Evolutionary conservation across 1,140 invertebrate species (phyloP).

Genomic region (Bradysia coprophila): DNA sequence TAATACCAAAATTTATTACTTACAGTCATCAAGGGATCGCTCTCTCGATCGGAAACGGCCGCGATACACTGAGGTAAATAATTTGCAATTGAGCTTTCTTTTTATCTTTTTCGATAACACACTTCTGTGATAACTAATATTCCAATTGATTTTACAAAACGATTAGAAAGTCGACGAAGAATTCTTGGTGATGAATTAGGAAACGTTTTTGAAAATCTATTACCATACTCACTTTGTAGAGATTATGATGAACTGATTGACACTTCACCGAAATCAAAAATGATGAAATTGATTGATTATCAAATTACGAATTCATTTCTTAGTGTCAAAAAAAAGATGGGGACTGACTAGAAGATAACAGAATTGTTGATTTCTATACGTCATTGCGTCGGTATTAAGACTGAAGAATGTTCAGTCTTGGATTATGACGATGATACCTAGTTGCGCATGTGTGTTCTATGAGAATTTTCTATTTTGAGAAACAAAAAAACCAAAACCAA

Average conservation of each 20-base stretch:
- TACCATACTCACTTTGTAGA: too few species aligned
- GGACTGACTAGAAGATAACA: too few species aligned
- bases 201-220: not conserved
- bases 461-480: not conserved
- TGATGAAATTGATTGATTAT: too few species aligned
- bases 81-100: not conserved
- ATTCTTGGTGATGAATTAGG: not conserved
- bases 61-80: slow-evolving; percentile 1
- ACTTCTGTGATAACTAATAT: not conserved
- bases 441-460: not conserved
- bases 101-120: not conserved
- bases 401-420: too few species aligned
- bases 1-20: not conserved
- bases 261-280: too few species aligned
- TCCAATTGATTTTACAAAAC: not conserved
- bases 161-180: not conserved
- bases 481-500: not conserved
- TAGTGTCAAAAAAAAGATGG: too few species aligned
- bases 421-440: too few species aligned
- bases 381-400: too few species aligned
- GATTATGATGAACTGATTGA: too few species aligned
- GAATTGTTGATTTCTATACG: too few species aligned
- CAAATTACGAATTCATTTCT: too few species aligned
- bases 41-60: not conserved
- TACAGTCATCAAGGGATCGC: not conserved